Base-by-base conservation (phyloP, 2,888 invertebrate genomes). In the Troilus luridus region DNA sequence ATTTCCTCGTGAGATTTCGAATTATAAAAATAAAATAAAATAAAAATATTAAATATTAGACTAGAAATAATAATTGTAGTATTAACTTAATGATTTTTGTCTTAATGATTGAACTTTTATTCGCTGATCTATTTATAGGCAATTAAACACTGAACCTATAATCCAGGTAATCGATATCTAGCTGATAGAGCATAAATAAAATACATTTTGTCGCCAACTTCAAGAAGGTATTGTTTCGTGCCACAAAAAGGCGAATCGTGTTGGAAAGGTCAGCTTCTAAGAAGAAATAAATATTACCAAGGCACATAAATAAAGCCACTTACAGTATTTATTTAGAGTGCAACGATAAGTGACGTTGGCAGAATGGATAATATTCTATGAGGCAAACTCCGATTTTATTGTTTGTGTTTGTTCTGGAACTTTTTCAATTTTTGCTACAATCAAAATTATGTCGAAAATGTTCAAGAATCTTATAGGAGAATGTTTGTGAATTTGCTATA, bases 201-300 rank as follows among this genome's bases (percentile, higher is more conserved):
- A 77, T 77, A 0, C 8, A 17, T 41, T 72, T 72, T 72, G 21
- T 41, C 17, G 27, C 17, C 7, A 19, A 41, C 19, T 41, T 27
- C 24, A 24, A 14, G 17, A 7, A 77, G 17, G 19, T 19, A 77
- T 41, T 41, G 41, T 77, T 77, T n/a, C 72, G 72, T 77, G 72
- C 72, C 27, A 41, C 72, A 77, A 41, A 27, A 77, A 17, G 41
- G 41, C 8, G 72, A 27, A 41, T 27, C 17, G 41, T 14, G 14
- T 41, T 24, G 67, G 67, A 77, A 77, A 77, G 72, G 41, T 77
- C 72, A 77, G 19, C 72, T 64, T 77, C 72, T 77, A 21, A 41
- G 72, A 77, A 77, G 72, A 19, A 41, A 41, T 27, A 77, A 77
- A 77, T 77, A 77, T 77, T 77, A 77, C 17, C 14, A 7, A 77